Base-by-base conservation (phyloP, 1,140 invertebrate species). In the Procambarus clarkii region DNA sequence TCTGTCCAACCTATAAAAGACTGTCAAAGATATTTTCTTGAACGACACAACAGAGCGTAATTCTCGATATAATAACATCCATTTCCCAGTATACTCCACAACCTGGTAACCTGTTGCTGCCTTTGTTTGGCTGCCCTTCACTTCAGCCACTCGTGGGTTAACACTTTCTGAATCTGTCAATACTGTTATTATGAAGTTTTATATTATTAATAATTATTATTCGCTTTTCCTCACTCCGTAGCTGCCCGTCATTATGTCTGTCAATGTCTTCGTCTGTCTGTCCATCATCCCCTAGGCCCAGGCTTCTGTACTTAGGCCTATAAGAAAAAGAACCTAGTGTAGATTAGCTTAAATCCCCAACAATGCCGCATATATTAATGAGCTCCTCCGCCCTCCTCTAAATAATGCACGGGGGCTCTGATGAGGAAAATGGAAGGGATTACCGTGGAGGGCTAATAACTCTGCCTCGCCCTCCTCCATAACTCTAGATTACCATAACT, bases 401-500 rank as follows among this genome's bases (percentile, higher is more conserved):
- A 88, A 88, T 88, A 88, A 88, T 88, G 64, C 64, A 88, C 48
- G 58, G 64, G 21, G 46, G 21, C 15, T 44, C 78, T 71, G 86
- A 88, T 81, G 86, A 88, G 78, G 58, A 81, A 80, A 80, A 88
- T 81, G 86, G 78, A 80, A 60, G 54, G 54, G 86, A 80, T 88
- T 88, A 88, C 64, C 54, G 81, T 46, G 69, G 54, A 81, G 86
- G 60, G 78, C 77, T 81, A 88, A 88, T 81, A 88, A 88, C 86
- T 88, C 86, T 77, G 50, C 78, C 18, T 34, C 69, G 13, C 86
- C 78, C 60, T 71, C 58, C 60, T 88, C 77, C 79, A 78, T 86
- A 54, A 86, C 84, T 86, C 84, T 48, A 86, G 84, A 86, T 86
- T 77, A 86, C 54, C 50, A 74, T 77, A 86, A 86, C 84, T 86